Base-by-base conservation (phyloP, 2,113 vertebrate genomes). In the Pao palembangensis region DNA sequence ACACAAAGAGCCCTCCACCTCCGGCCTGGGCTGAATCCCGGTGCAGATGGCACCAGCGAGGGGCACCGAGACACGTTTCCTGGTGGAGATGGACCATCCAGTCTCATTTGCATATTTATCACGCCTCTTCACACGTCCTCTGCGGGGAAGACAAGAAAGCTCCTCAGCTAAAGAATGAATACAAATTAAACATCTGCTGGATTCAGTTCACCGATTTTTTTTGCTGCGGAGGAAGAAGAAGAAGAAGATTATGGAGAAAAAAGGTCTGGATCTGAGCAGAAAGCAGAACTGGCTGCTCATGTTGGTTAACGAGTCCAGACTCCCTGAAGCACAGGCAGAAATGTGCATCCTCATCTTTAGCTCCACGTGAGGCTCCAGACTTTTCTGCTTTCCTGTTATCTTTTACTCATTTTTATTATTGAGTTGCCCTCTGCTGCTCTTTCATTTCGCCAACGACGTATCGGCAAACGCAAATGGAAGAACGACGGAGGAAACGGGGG, bases 271-370 rank as follows among this genome's bases (percentile, higher is more conserved):
- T 69, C 50, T 47, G 63, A 73, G 58, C 47, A 42, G 61, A 64
- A 57, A 71, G 31, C 19, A 20, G 50, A 47, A 21, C 20, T 34
- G 58, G 31, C 76, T 75, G 64, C 17, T 79, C 49, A 28, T 73
- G 73, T 67, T 50, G 51, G 76, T 69, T 88, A 86, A 86, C 82
- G 69, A 38, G 14, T 61, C 5, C n/a, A 38, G 46, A 6, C 56
- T 64, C 78, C 86, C 78, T 20, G 42, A 62, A 82, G 84, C 80
- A 23, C 34, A 56, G 61, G 47, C 52, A 73, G 55, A 73, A 64
- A 73, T 58, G 66, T 42, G 60, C 64, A 58, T 74, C 58, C 57
- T 25, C 61, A 74, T 83, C 74, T 69, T 59, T 61, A 57, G 59
- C 54, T 69, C 60, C 59, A 67, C 31, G 28, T 63, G 64, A 61